Base-by-base conservation (phyloP, 2,113 vertebrate genomes). In the Pedionomus torquatus region DNA sequence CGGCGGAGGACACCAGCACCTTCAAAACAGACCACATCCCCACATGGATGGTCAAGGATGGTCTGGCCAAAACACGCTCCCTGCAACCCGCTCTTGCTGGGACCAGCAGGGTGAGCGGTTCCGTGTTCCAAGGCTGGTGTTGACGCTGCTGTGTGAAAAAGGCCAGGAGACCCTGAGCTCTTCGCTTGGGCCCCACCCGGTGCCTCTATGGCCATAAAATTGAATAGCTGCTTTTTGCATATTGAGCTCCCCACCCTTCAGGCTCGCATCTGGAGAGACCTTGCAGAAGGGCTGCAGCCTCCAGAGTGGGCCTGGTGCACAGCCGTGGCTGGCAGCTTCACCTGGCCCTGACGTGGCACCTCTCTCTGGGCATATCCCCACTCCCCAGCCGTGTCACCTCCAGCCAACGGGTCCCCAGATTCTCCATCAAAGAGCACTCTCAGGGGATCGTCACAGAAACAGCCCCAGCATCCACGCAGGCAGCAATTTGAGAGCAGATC, bases 41-140 rank as follows among this genome's bases (percentile, higher is more conserved):
- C 9, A n/a, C 1, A 1, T 37, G 5, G 9, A 26, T 0, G 1
- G 30, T 10, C 21, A 3, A 28, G 31, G 41, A 25, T 37, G 16
- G 25, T 24, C 33, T 44, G 24, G 31, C 17, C 48, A 41, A 39
- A 68, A 52, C 1, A 3, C 3, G 1, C 1, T 9, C 17, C 31
- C 21, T 77, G 35, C 26, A 39, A 3, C 16, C 41, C 52, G 55
- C 54, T 57, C 48, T 2, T 63, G 31, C 66, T 25, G 5, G 37
- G 71, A 30, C 41, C 7, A 8, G 10, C 25, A 24, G 54, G 28
- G 31, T 1, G 1, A 61, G 51, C 2, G 3, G 48, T 52, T 64
- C 83, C 30, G n/a, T 25, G 58, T 57, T 23, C 52, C 30, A 1
- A 26, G 51, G n/a, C 54, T 72, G 57, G 10, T 10, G 43, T 8